Evolutionary conservation across 1,140 invertebrate genomes (phyloP), one percentile per base, ranked within the genome.

Genomic region (Lordiphosa stackelbergi): DNA sequence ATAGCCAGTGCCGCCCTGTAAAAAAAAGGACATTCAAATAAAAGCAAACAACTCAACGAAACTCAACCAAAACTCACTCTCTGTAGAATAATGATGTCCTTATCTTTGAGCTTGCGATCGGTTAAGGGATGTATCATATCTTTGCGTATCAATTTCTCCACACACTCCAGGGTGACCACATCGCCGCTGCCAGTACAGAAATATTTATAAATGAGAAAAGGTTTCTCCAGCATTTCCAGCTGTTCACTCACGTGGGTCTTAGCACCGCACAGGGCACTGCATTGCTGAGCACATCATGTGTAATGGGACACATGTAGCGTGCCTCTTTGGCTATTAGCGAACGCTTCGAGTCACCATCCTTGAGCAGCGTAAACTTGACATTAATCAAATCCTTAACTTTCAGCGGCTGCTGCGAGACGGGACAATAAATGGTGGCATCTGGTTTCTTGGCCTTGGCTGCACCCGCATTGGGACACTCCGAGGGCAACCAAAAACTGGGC

Each of bases 401-500:
- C 9, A 99, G 87, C 19, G 95, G 93, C 84, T 94, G 94, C 3
- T 93, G 94, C 88, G 95, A 98, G 69, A 99, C 93, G 1, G 98
- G 98, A 87, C 97, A 99, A 52, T 93, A 93, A n/a, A 99, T 94
- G 56, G 91, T 95, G 70, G 93, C 92, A 88, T 97, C 94, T 10
- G 97, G 97, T 88, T 98, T 99, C 54, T 93, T 88, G 2, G 97
- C 59, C 66, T 90, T 92, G 2, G 89, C 88, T 73, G 91, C 88
- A 72, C 94, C 94, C 2, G 94, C 93, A 84, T 94, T 92, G 1
- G 97, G 97, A n/a, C 97, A 95, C 78, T 97, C 92, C 2, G 95
- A 94, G 7, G 98, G 98, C 55, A 99, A 92, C 98, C 98, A 99
- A 88, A 99, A 99, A 90, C 96, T 98, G 0, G 97, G 97, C 35